Evolutionary conservation across 2,113 vertebrate species (phyloP).

Genomic region (Ictidomys tridecemlineatus): DNA sequence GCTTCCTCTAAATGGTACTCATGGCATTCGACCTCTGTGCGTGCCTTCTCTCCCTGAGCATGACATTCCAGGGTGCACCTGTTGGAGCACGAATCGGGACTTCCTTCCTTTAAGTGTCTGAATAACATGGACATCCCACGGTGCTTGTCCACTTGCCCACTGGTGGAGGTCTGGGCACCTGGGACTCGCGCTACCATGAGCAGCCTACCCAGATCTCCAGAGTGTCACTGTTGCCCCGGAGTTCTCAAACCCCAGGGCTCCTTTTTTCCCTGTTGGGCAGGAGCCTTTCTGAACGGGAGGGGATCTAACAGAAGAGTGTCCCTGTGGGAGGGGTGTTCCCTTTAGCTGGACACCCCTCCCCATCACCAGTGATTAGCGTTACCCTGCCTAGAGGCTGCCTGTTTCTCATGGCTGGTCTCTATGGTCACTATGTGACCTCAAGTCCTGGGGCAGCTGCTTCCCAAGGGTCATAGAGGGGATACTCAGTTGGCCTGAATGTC

Average conservation of each 20-base stretch:
- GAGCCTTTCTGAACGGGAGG: neutral
- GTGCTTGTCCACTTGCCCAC: neutral
- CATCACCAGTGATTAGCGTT: too few species aligned
- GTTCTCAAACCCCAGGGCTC: neutral
- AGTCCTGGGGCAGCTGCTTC: neutral
- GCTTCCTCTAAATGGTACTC: too few species aligned
- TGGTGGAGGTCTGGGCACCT: too few species aligned
- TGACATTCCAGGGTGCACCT: too few species aligned
- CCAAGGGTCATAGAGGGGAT: neutral
- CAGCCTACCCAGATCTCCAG: too few species aligned
- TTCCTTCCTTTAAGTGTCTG: neutral
- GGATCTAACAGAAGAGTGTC: neutral
- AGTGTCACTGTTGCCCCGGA: too few species aligned
- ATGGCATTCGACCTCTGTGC: accelerated
- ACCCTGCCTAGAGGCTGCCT: neutral
- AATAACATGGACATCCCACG: neutral
- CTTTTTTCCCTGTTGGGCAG: neutral
- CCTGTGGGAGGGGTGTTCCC: too few species aligned
- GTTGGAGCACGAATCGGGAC: accelerated
- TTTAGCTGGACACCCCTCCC: neutral
- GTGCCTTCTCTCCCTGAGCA: neutral
- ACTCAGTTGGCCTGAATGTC: neutral
- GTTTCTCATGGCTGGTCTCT: neutral
- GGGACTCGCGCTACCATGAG: too few species aligned
- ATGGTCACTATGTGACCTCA: neutral